A percentile compares a stretch with the other conserved stretches of the same genome.
Conservation (phyloP, 2,888 invertebrate genomes). For the Allacma fusca region DNA sequence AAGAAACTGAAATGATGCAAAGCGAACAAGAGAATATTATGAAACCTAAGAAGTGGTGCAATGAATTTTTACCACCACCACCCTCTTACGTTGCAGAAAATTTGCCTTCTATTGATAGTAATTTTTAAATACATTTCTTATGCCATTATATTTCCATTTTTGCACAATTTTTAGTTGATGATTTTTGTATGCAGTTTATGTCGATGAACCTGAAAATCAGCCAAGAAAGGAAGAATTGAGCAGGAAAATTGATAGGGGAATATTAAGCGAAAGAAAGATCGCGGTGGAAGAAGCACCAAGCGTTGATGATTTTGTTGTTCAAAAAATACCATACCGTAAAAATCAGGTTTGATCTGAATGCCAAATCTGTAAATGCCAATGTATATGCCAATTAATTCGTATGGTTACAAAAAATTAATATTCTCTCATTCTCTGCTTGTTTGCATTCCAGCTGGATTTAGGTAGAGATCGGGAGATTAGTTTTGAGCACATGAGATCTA, state of each 20-base stretch:
- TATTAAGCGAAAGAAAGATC: slow-evolving; percentile 33
- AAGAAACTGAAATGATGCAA: slow-evolving; percentile 15
- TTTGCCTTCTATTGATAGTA: slow-evolving; percentile 32
- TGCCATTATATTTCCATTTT: too few relatives aligned
- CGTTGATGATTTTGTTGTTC: too few relatives aligned
- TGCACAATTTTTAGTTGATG: too few relatives aligned
- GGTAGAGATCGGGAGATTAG: slow-evolving; percentile 38
- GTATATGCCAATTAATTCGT: too few relatives aligned
- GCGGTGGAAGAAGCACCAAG: too few relatives aligned
- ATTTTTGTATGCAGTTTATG: slow-evolving; percentile 37
- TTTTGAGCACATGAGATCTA: slow-evolving; percentile 47
- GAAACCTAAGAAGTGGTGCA: slow-evolving; percentile 50
- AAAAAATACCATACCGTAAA: too few relatives aligned
- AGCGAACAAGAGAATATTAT: slow-evolving; percentile 49
- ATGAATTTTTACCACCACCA: slow-evolving; percentile 25
- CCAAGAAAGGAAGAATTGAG: background rate
- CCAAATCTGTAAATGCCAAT: too few relatives aligned
- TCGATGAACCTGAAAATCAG: slow-evolving; percentile 31
- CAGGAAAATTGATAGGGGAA: slow-evolving; percentile 14
- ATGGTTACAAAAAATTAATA: too few relatives aligned
- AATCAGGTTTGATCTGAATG: too few relatives aligned
- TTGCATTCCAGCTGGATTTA: background rate
- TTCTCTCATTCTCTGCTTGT: background rate
- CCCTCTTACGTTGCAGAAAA: background rate
- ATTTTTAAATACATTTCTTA: background rate